Evolutionary conservation across 2,113 vertebrate genomes (phyloP), one percentile per base, ranked within the genome.

Genomic region (Thunnus thynnus): DNA sequence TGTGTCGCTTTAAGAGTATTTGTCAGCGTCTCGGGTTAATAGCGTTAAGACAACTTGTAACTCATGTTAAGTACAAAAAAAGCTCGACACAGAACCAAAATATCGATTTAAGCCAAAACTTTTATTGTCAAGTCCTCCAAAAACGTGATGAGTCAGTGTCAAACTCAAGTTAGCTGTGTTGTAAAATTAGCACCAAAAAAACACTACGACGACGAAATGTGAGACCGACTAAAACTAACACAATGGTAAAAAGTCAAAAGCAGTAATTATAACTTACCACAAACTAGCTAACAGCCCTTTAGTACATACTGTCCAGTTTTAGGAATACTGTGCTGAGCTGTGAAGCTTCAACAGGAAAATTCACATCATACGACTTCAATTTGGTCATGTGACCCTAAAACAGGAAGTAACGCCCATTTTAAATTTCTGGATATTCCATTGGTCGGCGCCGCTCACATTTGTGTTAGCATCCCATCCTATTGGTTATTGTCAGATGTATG

Each of bases 351-450:
- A 44, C 52, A 68, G 36, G 50, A 58, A 61, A 13, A 52, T 10
- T 22, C 69, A 5, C 30, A 54, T 87, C 93, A 92, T 2, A 16
- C 83, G 84, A 88, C 81, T 88, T 69, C 22, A 50, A 90, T 92
- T 87, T 81, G 67, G 54, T 93, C 94, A 93, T 44, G 18, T 93
- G 93, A 91, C 46, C 13, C 1, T 2, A 13, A 64, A 68, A 89
- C 57, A 57, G 89, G 91, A 93, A 92, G 79, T 92, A 7, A 72
- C 84, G 88, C 91, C 85, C 60, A 9, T 4, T 47, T n/a, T 5
- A 6, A 5, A 30, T 17, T 5, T 72, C 5, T 13, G 14, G 18
- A 17, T 3, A 41, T 54, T 10, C 44, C n/a, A 92, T 92, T 91
- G 90, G 91, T 54, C 68, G 56, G 65, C 41, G 4, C 54, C 1